phyloP scores from a whole-genome alignment of 2,888 invertebrate species.

The Rutpela maculata region DNA sequence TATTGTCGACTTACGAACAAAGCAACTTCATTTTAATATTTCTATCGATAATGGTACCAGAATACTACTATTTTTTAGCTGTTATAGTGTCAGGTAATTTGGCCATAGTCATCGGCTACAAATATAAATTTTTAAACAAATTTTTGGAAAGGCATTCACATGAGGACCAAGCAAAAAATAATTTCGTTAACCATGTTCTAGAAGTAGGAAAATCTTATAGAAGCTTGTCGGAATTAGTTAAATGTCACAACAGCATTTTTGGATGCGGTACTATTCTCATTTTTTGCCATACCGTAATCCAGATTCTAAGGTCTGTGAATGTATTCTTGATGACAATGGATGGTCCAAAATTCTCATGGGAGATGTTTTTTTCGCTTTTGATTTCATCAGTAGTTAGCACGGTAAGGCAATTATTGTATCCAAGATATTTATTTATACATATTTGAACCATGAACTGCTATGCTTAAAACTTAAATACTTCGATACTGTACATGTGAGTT shows the following conservation, averaged over 20 bases:
- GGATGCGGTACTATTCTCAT: conserved; percentile 22
- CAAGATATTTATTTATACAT: too few relatives aligned
- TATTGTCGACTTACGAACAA: not conserved
- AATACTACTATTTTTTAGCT: conserved; percentile 38
- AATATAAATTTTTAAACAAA: conserved; percentile 17
- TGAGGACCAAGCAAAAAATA: conserved; percentile 11
- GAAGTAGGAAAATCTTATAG: conserved; percentile 29
- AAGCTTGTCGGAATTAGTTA: not conserved
- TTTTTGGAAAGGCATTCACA: conserved; percentile 21
- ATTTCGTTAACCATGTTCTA: conserved; percentile 21
- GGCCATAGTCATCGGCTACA: conserved; percentile 2
- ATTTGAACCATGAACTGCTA: too few relatives aligned
- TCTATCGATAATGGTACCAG: conserved; percentile 12
- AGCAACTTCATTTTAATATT: not conserved
- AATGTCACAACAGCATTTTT: conserved; percentile 32
- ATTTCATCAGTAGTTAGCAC: not conserved
- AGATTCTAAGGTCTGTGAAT: conserved; percentile 31
- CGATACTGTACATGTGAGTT: too few relatives aligned
- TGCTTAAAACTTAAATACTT: too few relatives aligned
- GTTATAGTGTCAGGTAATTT: conserved; percentile 17
- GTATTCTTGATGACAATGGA: conserved; percentile 7
- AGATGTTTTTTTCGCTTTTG: not conserved
- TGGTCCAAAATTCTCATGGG: not conserved
- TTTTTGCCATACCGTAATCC: conserved; percentile 36
- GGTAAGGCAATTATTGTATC: conserved; percentile 13